These are phyloP conservation scores for Ardeotis arabs DNA, from an alignment of 2,113 vertebrate species.

Conservation along the genomic window DNA sequence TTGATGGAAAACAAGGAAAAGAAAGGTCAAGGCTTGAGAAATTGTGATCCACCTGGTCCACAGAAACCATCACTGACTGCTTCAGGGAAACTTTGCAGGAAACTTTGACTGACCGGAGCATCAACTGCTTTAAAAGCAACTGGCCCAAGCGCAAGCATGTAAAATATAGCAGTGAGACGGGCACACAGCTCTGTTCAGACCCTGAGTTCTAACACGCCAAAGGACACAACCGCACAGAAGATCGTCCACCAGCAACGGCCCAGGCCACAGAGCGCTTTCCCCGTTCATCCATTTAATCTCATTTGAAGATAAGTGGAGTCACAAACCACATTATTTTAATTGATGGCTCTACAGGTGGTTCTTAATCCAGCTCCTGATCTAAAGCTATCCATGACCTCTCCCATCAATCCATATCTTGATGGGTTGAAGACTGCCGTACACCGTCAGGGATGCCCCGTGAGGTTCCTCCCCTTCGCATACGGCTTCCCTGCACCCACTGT, in stretches of 20 bases:
- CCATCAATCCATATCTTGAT: neutral
- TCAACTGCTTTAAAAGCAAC: neutral
- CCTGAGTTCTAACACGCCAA: neutral
- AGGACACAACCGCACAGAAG: neutral
- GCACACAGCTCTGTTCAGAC: neutral
- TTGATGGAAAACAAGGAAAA: neutral
- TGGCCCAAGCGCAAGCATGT: neutral
- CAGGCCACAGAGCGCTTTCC: neutral
- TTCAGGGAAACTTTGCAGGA: neutral
- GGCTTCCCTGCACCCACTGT: neutral
- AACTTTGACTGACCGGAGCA: neutral
- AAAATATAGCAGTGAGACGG: fast-evolving
- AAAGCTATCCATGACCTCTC: neutral
- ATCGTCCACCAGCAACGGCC: neutral
- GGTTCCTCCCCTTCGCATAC: neutral
- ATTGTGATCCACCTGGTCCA: fast-evolving
- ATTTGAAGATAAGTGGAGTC: slow-evolving; percentile 2
- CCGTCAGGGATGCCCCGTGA: neutral
- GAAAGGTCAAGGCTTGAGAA: neutral
- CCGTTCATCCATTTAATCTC: neutral
- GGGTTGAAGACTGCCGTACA: neutral
- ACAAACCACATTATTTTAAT: slow-evolving; percentile 38
- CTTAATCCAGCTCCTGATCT: neutral
- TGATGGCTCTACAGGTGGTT: slow-evolving; percentile 13
- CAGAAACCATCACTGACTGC: neutral